Percentiles rank a stretch among this genome's conserved stretches.
Evolutionary conservation across 2,888 invertebrate species (phyloP).

Genomic region (Cyclophora punctaria): DNA sequence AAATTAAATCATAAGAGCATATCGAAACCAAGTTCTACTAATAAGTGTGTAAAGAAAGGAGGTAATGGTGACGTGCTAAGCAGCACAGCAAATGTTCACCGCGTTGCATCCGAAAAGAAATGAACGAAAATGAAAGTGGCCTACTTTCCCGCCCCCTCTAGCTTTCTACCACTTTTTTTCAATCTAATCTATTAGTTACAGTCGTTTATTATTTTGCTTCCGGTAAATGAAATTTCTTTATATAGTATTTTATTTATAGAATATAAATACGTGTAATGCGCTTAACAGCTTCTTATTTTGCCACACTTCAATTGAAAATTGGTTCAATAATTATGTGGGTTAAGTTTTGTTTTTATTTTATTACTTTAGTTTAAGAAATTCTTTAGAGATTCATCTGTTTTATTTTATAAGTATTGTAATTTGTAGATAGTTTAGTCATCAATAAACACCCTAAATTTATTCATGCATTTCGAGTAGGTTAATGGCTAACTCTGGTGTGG

Average conservation of each 20-base stretch:
- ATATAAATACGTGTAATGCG: not conserved
- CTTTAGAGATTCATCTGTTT: no score
- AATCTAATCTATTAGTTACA: constrained; percentile 60
- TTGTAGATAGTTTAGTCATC: no score
- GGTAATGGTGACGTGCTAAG: constrained; percentile 60
- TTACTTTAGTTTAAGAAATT: no score
- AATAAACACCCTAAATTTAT: no score
- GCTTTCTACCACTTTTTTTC: constrained; percentile 65
- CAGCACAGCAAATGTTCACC: constrained; percentile 54
- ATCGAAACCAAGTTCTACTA: constrained; percentile 34
- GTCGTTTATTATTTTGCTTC: constrained; percentile 41
- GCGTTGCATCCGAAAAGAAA: constrained; percentile 71
- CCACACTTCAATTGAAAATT: no score
- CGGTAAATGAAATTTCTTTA: constrained; percentile 35
- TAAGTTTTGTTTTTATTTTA: no score
- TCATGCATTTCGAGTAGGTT: no score
- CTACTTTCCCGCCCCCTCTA: constrained; percentile 51
- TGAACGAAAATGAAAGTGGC: constrained; percentile 74
- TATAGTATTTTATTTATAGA: constrained; percentile 5
- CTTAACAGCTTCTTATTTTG: not conserved
- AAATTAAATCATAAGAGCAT: constrained; percentile 21
- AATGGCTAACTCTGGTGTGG: no score
- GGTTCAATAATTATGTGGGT: no score
- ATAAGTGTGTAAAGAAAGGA: constrained; percentile 52
- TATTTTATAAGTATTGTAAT: no score